Base-by-base conservation (phyloP, 2,888 invertebrate genomes). In the Drosophila nigricruria region DNA sequence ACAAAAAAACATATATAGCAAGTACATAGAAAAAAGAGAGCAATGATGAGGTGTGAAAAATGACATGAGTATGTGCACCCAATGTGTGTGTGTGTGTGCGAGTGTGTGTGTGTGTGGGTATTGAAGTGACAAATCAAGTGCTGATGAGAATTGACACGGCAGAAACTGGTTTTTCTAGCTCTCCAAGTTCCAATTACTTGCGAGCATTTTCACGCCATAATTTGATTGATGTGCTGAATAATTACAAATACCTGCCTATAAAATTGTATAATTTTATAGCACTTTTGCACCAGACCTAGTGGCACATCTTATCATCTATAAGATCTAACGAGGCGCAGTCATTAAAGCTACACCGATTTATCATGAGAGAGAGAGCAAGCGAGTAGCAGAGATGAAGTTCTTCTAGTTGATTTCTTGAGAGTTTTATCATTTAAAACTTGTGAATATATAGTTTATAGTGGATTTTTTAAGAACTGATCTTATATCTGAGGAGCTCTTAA, bases 121-220 rank as follows among this genome's bases (percentile, higher is more conserved):
- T 36, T 64, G 64, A 64, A 70, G 68, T 72, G 72, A 70, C 75
- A 71, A 69, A 66, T 75, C 70, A 64, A 65, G 70, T 56, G 70
- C 42, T 63, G 79, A 66, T 53, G 53, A 45, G 68, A 61, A 62
- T 63, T 62, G 67, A 78, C 56, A 62, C 42, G 32, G 23, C 27
- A 20, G 20, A 57, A 81, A 88, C 88, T 57, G 67, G 88, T 84
- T 82, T 69, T 34, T 34, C 27, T 18, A 42, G 64, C 54, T 50
- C 58, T 42, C 27, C 58, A 32, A 63, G 62, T 58, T 73, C 81
- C 89, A 82, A 79, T 83, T 86, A 86, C 30, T 69, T 54, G 77
- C 45, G 69, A 65, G 54, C 71, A 66, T 87, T 89, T 83, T 86
- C 83, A 83, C 73, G 81, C 87, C 77, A 71, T 74, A 67, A 61